A percentile compares a stretch with the other conserved stretches of the same genome.
Conservation (phyloP, 2,888 invertebrate genomes). For the Boloria euphrosyne region DNA sequence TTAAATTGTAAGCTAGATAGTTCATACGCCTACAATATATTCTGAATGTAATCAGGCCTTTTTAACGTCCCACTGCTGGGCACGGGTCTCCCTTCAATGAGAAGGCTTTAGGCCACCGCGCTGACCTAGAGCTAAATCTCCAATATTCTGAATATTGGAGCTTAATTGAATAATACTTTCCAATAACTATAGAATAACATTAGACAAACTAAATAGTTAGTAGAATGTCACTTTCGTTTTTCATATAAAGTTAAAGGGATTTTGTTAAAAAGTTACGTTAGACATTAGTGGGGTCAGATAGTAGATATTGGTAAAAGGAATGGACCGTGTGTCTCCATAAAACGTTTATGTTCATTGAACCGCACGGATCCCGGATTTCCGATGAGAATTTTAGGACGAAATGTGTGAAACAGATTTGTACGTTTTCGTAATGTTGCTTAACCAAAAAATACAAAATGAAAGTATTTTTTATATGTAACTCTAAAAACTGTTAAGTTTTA, state of each 20-base stretch:
- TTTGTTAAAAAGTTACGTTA: neutral
- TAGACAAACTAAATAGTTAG: no score
- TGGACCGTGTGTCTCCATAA: constrained; percentile 63
- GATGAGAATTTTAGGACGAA: constrained; percentile 40
- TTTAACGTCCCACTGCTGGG: no score
- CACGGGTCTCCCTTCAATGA: no score
- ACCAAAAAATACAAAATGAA: neutral
- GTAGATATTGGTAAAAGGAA: constrained; percentile 27
- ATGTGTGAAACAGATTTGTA: constrained; percentile 12
- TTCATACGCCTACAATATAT: no score
- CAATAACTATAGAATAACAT: no score
- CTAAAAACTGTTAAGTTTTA: neutral
- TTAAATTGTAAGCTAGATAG: no score
- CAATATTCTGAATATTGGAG: no score
- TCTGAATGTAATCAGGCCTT: no score
- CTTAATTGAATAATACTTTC: no score
- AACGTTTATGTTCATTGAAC: constrained; percentile 72
- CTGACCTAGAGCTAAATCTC: no score
- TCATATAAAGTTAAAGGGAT: neutral
- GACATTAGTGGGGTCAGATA: constrained; percentile 10
- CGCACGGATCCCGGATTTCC: constrained; percentile 52
- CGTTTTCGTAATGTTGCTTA: neutral
- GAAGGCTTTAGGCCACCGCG: no score
- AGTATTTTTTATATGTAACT: neutral
- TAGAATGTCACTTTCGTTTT: no score